Evolutionary conservation across 1,140 invertebrate species (phyloP).

Genomic region (Lanistes nyassanus): DNA sequence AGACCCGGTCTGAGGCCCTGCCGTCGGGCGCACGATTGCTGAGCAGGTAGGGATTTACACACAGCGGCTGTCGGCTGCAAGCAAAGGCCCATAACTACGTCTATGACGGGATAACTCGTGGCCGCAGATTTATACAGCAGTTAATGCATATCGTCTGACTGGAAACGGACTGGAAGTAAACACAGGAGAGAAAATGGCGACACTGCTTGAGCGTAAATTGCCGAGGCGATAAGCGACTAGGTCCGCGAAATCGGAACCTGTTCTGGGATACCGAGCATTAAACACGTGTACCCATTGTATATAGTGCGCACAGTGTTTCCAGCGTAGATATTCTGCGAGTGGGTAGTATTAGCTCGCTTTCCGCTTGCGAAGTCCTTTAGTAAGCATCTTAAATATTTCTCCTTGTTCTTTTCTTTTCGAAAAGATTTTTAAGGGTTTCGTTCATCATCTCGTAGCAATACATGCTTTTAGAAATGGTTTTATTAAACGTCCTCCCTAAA

Average conservation of each 20-base stretch:
- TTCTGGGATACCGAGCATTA: background rate
- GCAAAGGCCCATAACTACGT: conserved; percentile 1
- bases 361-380: too few species aligned
- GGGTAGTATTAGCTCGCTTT: too few species aligned
- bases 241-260: background rate
- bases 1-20: background rate
- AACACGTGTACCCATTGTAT: background rate
- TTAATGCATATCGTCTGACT: conserved; percentile 10
- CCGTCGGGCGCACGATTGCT: background rate
- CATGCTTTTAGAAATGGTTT: too few species aligned
- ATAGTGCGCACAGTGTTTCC: background rate
- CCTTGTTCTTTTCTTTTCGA: too few species aligned
- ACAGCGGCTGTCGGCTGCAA: background rate
- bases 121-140: background rate
- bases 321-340: too few species aligned
- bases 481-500: too few species aligned
- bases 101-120: background rate
- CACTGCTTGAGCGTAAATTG: background rate
- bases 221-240: background rate
- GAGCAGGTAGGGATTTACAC: background rate
- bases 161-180: conserved; percentile 10
- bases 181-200: background rate
- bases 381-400: too few species aligned
- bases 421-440: too few species aligned
- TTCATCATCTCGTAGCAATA: too few species aligned